Conservation (phyloP, 2,113 vertebrate species). For the Stomatorhinus ivindoensis region DNA sequence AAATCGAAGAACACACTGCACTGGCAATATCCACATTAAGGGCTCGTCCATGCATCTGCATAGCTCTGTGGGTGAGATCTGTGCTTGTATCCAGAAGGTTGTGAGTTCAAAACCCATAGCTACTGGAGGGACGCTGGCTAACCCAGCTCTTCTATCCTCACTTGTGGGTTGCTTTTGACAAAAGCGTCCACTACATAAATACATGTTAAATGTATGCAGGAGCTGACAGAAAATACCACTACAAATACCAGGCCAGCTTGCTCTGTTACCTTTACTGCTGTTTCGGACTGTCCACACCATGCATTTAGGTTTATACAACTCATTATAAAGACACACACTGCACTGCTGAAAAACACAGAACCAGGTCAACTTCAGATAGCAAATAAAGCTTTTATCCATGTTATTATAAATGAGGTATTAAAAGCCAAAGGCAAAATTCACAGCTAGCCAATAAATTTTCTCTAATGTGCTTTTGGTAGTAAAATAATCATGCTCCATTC, state of each 20-base stretch:
- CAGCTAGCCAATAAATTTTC: slow-evolving; percentile 16
- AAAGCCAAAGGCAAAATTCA: slow-evolving; percentile 13
- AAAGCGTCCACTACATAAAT: neutral
- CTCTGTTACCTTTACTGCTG: neutral
- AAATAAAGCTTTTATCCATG: slow-evolving; percentile 13
- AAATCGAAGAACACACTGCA: neutral
- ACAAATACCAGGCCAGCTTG: neutral
- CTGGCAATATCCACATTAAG: neutral
- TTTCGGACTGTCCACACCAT: neutral
- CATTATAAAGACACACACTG: neutral
- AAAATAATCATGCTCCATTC: slow-evolving; percentile 15
- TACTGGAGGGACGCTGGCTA: neutral
- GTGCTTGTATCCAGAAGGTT: neutral
- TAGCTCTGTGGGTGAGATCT: neutral
- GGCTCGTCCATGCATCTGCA: neutral
- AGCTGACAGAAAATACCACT: neutral
- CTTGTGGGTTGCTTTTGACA: neutral
- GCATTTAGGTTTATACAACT: neutral
- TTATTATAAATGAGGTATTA: slow-evolving; percentile 19
- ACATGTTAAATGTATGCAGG: neutral
- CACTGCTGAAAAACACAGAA: neutral
- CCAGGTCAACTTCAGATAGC: neutral
- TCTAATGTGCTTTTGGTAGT: slow-evolving; percentile 12
- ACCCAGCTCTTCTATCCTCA: neutral
- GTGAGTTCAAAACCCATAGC: neutral